These are phyloP conservation scores for Polydrusus cervinus DNA, from an alignment of 2,888 invertebrate species.

Conservation along the genomic window DNA sequence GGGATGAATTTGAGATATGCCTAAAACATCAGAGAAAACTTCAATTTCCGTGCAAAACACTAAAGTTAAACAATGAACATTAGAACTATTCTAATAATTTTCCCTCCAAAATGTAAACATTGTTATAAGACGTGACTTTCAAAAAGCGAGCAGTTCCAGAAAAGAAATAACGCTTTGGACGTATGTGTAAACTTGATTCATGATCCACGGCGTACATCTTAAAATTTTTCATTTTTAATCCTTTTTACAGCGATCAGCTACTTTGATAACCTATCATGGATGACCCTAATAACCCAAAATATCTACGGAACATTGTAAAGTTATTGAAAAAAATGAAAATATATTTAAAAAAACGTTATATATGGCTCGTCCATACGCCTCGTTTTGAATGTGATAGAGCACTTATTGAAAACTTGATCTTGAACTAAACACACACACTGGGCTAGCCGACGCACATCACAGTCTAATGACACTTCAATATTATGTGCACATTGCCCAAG, in stretches of 20 bases:
- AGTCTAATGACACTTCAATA: slow-evolving; percentile 66
- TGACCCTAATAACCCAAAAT: slow-evolving; percentile 35
- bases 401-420: slow-evolving; percentile 41
- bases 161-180: slow-evolving; percentile 61
- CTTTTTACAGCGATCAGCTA: slow-evolving; percentile 42
- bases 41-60: background rate
- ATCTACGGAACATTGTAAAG: background rate
- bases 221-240: slow-evolving; percentile 58
- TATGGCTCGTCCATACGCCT: slow-evolving; percentile 29
- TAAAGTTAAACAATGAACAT: background rate
- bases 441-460: slow-evolving; percentile 60
- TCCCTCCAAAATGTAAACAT: slow-evolving; percentile 70
- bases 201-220: slow-evolving; percentile 62
- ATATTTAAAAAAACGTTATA: slow-evolving; percentile 34
- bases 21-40: slow-evolving; percentile 11
- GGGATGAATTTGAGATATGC: background rate
- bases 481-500: slow-evolving; percentile 70
- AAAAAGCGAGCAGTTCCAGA: slow-evolving; percentile 59
- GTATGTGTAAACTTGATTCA: slow-evolving; percentile 61
- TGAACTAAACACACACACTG: slow-evolving; percentile 12
- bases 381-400: slow-evolving; percentile 65
- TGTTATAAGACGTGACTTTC: slow-evolving; percentile 60
- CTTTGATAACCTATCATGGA: slow-evolving; percentile 35
- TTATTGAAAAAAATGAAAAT: slow-evolving; percentile 33
- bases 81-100: slow-evolving; percentile 59